Evolutionary conservation across 2,888 invertebrate genomes (phyloP).

Genomic region (Lamellibrachia satsuma): DNA sequence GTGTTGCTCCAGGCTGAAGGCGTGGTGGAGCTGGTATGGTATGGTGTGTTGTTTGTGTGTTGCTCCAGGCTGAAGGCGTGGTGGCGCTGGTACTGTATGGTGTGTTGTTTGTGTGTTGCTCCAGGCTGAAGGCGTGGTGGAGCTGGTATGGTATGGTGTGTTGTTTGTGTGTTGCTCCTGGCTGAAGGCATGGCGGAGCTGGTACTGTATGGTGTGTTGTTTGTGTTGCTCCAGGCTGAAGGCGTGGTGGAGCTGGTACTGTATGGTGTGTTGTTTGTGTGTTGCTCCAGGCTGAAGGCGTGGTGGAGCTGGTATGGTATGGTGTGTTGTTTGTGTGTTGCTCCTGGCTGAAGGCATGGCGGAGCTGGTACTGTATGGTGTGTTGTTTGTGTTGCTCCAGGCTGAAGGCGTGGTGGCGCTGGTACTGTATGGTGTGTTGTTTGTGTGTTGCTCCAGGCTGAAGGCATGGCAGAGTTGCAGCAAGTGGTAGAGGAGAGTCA

Average conservation of each 20-base stretch:
- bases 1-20: neutral
- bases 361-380: conserved; percentile 35
- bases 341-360: conserved; percentile 32
- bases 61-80: too few relatives aligned
- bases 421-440: conserved; percentile 26
- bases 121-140: too few relatives aligned
- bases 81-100: neutral
- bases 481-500: conserved; percentile 50
- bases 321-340: neutral
- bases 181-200: too few relatives aligned
- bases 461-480: conserved; percentile 68
- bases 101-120: neutral
- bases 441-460: conserved; percentile 41
- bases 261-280: too few relatives aligned
- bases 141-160: too few relatives aligned
- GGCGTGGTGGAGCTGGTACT: too few relatives aligned
- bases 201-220: too few relatives aligned
- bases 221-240: too few relatives aligned
- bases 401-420: neutral
- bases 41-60: neutral
- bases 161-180: too few relatives aligned
- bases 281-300: too few relatives aligned
- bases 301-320: too few relatives aligned
- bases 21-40: neutral
- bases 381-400: neutral